Base-by-base conservation (phyloP, 2,113 vertebrate genomes). In the Plotosus lineatus region DNA sequence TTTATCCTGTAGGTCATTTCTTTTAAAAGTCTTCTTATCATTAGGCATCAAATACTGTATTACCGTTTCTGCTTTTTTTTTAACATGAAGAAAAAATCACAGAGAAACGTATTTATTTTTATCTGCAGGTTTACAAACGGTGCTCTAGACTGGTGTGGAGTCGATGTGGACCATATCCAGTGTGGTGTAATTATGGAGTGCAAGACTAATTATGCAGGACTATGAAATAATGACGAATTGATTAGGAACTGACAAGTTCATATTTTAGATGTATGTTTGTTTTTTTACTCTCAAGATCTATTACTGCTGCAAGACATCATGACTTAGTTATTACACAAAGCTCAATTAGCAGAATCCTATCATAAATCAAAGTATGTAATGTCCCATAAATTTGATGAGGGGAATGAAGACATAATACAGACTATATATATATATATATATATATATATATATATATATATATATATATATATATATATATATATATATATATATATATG, bases 311-410 rank as follows among this genome's bases (percentile, higher is more conserved):
- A 40, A 66, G 36, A 66, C 33, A 23, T 31, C 17, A 63, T 60
- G 77, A 36, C 51, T 68, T 36, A 66, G 53, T 60, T 26, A 38
- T 82, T 72, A 44, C 31, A 44, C 69, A 26, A 28, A 31, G 15
- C 50, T 48, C 44, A 26, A 38, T 65, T 66, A 23, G 63, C 3
- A 14, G 40, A 42, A 66, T n/a, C 19, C 63, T 66, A 42, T 42
- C 63, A 65, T 65, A 33, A 42, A 42, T 42, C 23, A 66, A 42
- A 40, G 63, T 42, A n/a, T 10, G 63, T 12, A 19, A 40, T 23
- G 19, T 21, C 36, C 6, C 2, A 60, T n/a, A n/a, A n/a, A n/a
- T n/a, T n/a, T n/a, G n/a, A n/a, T n/a, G n/a, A n/a, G n/a, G n/a
- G n/a, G n/a, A n/a, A n/a, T n/a, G n/a, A n/a, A n/a, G n/a, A n/a